phyloP scores from a whole-genome alignment of 2,888 invertebrate genomes.

The Caenorhabditis macrosperma region DNA sequence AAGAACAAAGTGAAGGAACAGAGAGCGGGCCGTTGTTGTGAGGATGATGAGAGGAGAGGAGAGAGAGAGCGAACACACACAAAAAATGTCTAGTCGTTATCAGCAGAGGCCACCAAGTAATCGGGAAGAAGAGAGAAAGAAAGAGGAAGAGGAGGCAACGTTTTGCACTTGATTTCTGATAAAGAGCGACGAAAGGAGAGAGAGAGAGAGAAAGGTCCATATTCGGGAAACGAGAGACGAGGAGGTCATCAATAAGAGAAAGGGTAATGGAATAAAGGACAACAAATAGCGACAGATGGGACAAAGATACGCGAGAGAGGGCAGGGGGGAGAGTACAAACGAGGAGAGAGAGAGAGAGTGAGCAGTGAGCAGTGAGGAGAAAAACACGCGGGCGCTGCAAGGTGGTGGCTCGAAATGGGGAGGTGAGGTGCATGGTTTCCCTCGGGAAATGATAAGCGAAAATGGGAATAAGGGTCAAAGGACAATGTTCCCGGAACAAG shows the following conservation, averaged over 20 bases:
- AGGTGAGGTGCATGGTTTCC: not conserved
- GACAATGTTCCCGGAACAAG: too few relatives aligned
- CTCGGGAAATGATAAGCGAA: too few relatives aligned
- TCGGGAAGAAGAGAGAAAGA: not conserved
- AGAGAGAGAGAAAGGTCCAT: not conserved
- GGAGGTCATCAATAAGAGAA: too few relatives aligned
- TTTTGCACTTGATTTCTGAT: not conserved
- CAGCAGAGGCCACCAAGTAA: constrained; percentile 7
- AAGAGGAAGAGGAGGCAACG: not conserved
- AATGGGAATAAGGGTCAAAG: too few relatives aligned
- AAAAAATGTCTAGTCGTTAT: constrained; percentile 10
- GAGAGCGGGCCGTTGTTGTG: not conserved
- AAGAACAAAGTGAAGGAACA: not conserved
- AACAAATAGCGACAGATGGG: constrained; percentile 13
- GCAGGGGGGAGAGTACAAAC: constrained; percentile 27
- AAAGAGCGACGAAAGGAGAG: not conserved
- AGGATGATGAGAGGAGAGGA: not conserved
- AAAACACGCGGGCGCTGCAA: not conserved
- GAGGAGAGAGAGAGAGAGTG: too few relatives aligned
- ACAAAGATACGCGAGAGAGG: not conserved
- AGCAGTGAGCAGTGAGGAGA: constrained; percentile 27
- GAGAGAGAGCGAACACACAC: constrained; percentile 11
- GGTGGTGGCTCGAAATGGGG: not conserved
- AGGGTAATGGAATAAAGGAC: constrained; percentile 14
- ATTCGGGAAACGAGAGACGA: too few relatives aligned